Percentiles rank a stretch among this genome's conserved stretches.
phyloP scores from a whole-genome alignment of 2,888 invertebrate genomes.

The Tineola bisselliella region DNA sequence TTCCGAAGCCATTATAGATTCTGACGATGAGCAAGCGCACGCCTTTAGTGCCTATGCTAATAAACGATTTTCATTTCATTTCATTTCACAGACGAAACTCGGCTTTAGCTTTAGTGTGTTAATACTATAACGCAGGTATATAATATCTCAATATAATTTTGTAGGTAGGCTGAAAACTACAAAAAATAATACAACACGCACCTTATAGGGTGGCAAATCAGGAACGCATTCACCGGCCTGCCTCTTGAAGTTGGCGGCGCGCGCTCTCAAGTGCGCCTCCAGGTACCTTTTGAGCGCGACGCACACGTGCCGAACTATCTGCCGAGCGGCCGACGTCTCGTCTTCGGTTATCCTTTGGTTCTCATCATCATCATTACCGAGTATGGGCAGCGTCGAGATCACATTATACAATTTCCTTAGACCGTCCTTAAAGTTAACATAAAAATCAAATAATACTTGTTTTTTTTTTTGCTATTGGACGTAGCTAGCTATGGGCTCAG shows the following conservation, averaged over 20 bases:
- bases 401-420: slow-evolving; percentile 94
- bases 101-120: too few relatives aligned
- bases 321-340: slow-evolving; percentile 88
- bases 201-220: slow-evolving; percentile 58
- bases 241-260: slow-evolving; percentile 48
- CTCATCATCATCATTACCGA: slow-evolving; percentile 75
- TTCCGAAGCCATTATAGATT: too few relatives aligned
- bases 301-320: slow-evolving; percentile 90
- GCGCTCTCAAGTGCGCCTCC: slow-evolving; percentile 81
- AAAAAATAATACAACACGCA: too few relatives aligned
- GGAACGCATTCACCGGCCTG: slow-evolving; percentile 54
- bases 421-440: slow-evolving; percentile 75
- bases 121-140: too few relatives aligned
- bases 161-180: too few relatives aligned
- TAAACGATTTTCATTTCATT: too few relatives aligned
- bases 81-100: too few relatives aligned
- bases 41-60: too few relatives aligned
- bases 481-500: too few relatives aligned
- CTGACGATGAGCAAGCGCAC: too few relatives aligned
- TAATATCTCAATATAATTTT: too few relatives aligned
- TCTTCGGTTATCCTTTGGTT: slow-evolving; percentile 72
- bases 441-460: too few relatives aligned
- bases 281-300: slow-evolving; percentile 82
- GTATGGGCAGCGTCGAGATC: slow-evolving; percentile 86
- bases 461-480: neutral